A percentile compares a stretch with the other conserved stretches of the same genome.
phyloP scores from a whole-genome alignment of 2,888 invertebrate species.

The Pachliopta kotzebuea region DNA sequence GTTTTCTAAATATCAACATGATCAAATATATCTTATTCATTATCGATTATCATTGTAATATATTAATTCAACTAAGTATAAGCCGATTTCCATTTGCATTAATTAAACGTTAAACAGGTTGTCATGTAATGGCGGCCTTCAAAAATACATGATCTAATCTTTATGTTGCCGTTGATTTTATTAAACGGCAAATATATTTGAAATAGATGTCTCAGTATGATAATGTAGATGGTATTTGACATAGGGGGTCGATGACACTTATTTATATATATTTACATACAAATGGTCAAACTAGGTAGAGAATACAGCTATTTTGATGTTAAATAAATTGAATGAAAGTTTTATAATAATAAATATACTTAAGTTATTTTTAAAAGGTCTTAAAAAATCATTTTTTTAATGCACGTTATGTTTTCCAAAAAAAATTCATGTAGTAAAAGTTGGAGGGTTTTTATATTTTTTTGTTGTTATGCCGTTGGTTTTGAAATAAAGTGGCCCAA shows the following conservation, averaged over 20 bases:
- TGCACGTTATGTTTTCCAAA: too few species aligned
- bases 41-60: constrained; percentile 22
- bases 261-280: constrained; percentile 22
- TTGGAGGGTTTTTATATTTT: too few species aligned
- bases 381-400: too few species aligned
- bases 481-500: not conserved
- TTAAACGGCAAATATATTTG: constrained; percentile 21
- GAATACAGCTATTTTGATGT: not conserved
- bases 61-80: constrained; percentile 22
- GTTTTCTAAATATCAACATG: constrained; percentile 14
- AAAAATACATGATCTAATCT: constrained; percentile 16
- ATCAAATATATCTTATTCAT: constrained; percentile 20
- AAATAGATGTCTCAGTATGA: constrained; percentile 11
- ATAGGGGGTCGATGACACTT: constrained; percentile 17
- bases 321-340: not conserved
- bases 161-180: constrained; percentile 22
- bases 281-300: not conserved
- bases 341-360: not conserved
- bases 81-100: constrained; percentile 24
- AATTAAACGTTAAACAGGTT: constrained; percentile 1
- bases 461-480: not conserved
- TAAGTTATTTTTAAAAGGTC: not conserved
- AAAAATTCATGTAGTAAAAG: too few species aligned
- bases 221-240: constrained; percentile 14
- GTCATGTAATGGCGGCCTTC: constrained; percentile 24